These are phyloP conservation scores for Forbesichthys papilliferus DNA, from an alignment of 2,113 vertebrate genomes.

Conservation along the genomic window DNA sequence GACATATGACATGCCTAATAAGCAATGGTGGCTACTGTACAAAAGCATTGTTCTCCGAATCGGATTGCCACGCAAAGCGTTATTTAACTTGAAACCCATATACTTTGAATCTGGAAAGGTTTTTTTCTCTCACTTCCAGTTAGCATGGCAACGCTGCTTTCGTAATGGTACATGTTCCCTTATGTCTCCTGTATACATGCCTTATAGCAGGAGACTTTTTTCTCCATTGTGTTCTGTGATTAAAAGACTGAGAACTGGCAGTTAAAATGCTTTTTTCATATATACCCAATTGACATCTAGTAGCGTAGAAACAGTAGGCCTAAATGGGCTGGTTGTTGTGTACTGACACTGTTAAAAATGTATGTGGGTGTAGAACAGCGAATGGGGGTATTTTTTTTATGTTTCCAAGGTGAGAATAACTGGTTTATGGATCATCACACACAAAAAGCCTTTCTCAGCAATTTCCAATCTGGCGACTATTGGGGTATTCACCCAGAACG, in stretches of 20 bases:
- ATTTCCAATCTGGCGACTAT: conserved; percentile 31
- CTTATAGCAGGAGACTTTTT: conserved; percentile 46
- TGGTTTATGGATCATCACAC: conserved; percentile 36
- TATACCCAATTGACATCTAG: conserved; percentile 24
- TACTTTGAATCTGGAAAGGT: neutral
- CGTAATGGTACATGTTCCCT: conserved; percentile 38
- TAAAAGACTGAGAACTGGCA: conserved; percentile 21
- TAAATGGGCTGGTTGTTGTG: conserved; percentile 7
- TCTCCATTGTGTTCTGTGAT: conserved; percentile 54
- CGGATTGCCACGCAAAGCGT: neutral
- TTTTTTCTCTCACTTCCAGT: conserved; percentile 17
- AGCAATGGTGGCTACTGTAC: neutral
- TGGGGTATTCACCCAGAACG: conserved; percentile 24
- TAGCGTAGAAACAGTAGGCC: conserved; percentile 18
- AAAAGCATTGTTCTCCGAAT: neutral
- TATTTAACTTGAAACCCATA: neutral
- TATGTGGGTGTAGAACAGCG: conserved; percentile 11
- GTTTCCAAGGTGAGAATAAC: conserved; percentile 41
- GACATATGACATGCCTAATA: neutral
- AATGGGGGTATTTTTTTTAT: conserved; percentile 16
- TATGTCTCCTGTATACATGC: conserved; percentile 41
- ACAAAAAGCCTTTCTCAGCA: neutral
- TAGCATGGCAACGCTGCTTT: conserved; percentile 51
- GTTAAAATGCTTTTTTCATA: conserved; percentile 10
- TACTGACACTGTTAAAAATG: neutral